Evolutionary conservation across 2,888 invertebrate genomes (phyloP).

Genomic region (Dasypogon diadema): DNA sequence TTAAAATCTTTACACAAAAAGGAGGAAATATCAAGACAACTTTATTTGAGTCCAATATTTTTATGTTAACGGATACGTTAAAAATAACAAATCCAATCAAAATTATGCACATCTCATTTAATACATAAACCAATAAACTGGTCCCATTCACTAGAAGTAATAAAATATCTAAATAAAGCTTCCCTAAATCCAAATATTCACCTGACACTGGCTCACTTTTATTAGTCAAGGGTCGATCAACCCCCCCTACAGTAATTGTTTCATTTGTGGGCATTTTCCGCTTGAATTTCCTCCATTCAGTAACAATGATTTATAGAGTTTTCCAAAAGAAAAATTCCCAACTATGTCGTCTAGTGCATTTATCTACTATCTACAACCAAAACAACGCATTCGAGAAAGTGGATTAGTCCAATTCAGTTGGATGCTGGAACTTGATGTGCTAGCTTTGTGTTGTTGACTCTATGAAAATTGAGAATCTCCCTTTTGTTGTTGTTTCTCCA

Average conservation of each 20-base stretch:
- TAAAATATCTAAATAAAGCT: conserved; percentile 7
- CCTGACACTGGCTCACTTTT: conserved; percentile 1
- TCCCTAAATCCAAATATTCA: not conserved
- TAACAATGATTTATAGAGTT: conserved; percentile 36
- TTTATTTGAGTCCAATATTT: too few relatives aligned
- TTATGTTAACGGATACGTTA: too few relatives aligned
- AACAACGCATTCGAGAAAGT: conserved; percentile 23
- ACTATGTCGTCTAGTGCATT: not conserved
- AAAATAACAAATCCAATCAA: too few relatives aligned
- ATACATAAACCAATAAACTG: not conserved
- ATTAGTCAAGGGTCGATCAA: conserved; percentile 1
- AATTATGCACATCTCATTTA: too few relatives aligned
- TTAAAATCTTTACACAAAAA: too few relatives aligned
- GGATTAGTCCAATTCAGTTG: conserved; percentile 30
- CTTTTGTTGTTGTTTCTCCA: not conserved
- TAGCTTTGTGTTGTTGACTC: conserved; percentile 24
- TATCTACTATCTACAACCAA: conserved; percentile 29
- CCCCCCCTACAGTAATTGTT: conserved; percentile 32
- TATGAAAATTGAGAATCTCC: conserved; percentile 5
- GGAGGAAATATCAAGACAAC: too few relatives aligned
- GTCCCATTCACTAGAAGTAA: not conserved
- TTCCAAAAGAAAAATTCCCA: not conserved
- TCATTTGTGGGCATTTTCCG: conserved; percentile 49
- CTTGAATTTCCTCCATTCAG: conserved; percentile 32
- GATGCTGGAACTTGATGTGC: not conserved